Conservation (phyloP, 2,888 invertebrate species). For the Brachynemurus nebulosus region DNA sequence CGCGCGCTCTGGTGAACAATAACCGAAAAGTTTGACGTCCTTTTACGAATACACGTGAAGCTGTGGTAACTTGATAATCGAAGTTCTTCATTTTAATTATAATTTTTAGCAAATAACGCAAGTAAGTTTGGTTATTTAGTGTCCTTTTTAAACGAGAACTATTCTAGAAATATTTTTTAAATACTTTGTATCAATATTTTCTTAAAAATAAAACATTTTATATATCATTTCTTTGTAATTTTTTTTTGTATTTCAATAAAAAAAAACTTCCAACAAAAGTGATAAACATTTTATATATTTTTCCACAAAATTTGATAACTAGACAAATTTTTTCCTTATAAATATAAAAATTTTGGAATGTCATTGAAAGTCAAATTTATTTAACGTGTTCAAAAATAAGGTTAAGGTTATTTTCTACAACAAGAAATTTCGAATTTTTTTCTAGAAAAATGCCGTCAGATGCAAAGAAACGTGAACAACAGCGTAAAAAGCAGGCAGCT, state of each 20-base stretch:
- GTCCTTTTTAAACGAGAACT: not conserved
- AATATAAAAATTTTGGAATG: too few relatives aligned
- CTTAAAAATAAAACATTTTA: not conserved
- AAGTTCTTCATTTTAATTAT: not conserved
- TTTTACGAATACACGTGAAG: constrained; percentile 15
- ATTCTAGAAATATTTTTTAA: not conserved
- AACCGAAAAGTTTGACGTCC: constrained; percentile 11
- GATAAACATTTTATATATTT: too few relatives aligned
- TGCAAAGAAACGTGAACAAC: constrained; percentile 94
- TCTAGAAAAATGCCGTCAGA: constrained; percentile 98
- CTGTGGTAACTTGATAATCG: constrained; percentile 8
- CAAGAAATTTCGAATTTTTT: too few relatives aligned
- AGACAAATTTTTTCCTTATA: too few relatives aligned
- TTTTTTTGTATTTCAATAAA: too few relatives aligned
- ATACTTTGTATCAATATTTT: not conserved
- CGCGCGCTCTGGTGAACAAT: constrained; percentile 6
- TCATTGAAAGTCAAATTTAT: too few relatives aligned
- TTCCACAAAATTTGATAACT: too few relatives aligned
- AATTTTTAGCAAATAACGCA: not conserved
- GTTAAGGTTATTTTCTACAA: too few relatives aligned
- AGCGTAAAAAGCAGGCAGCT: constrained; percentile 92
- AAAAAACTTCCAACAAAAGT: too few relatives aligned
- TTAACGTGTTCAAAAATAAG: too few relatives aligned
- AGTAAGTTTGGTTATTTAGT: not conserved
- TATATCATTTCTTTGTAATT: too few relatives aligned